Evolutionary conservation across 2,888 invertebrate species (phyloP), one percentile per base, ranked within the genome.

Genomic region (Plebejus melissa): DNA sequence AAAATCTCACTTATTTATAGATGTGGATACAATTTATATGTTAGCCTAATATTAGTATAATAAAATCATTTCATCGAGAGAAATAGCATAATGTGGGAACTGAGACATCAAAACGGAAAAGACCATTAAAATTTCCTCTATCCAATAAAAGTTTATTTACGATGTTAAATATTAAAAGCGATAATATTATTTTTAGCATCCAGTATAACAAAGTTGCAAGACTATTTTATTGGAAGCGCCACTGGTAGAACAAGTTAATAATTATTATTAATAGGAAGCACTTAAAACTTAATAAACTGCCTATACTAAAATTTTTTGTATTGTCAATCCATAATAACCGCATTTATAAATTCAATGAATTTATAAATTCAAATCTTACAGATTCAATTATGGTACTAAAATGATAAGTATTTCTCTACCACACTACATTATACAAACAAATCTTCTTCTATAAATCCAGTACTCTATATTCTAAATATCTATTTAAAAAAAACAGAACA

Each of bases 181-280:
- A 82, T 77, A 77, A 79, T 54, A 79, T 82, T 84, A 83, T 82
- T 82, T 81, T 81, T 80, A 83, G 65, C 32, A 16, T 32, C 28
- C 5, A 9, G 28, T 11, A 65, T 28, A 16, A 32, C 32, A 65
- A 32, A 32, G 13, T 22, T 65, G 28, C 11, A 60, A 28, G 28
- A 2, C 22, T 28, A 32, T 65, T 46, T 46, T n/a, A n/a, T n/a
- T n/a, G 13, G 32, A 5, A 32, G 32, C 32, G 32, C 32, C 65
- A 36, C 32, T 13, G 28, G 28, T 4, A 28, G 60, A 32, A 7
- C 28, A 13, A 54, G 50, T 54, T 16, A 54, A 16, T 54, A 13
- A 13, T 50, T 9, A 46, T 46, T 46, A 11, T 46, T 54, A 54
- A 54, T 54, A 16, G 16, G 16, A 4, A 54, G 13, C 13, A 54